A percentile compares a stretch with the other conserved stretches of the same genome.
These are phyloP conservation scores for Gasterosteus aculeatus DNA, from an alignment of 2,113 vertebrate genomes.

Conservation along the genomic window DNA sequence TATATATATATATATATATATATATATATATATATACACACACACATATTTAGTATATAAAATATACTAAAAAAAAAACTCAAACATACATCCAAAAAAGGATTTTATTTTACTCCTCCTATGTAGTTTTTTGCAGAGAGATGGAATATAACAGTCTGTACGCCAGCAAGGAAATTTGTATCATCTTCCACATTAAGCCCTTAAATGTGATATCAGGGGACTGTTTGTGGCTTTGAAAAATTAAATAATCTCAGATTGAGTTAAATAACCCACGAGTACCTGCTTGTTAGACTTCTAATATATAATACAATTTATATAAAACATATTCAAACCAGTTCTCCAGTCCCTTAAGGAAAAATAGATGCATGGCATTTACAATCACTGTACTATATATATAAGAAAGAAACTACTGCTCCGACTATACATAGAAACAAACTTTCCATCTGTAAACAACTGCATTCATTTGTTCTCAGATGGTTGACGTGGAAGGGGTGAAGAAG, in stretches of 20 bases:
- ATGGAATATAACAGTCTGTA: not conserved
- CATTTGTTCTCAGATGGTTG: conserved; percentile 85
- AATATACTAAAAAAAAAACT: no score
- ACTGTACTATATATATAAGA: not conserved
- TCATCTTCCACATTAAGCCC: not conserved
- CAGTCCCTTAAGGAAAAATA: not conserved
- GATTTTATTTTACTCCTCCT: no score
- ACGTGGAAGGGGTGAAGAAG: conserved; percentile 87
- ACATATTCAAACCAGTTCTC: not conserved
- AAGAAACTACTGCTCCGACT: not conserved
- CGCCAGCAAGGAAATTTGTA: not conserved
- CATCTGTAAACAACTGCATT: not conserved
- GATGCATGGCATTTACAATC: not conserved
- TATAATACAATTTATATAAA: no score
- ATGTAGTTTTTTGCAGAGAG: not conserved
- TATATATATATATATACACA: no score
- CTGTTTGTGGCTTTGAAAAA: not conserved
- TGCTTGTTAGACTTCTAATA: not conserved
- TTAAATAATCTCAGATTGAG: not conserved
- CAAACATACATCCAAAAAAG: no score
- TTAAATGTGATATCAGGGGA: not conserved
- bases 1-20: no score
- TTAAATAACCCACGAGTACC: not conserved
- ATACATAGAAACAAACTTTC: not conserved
- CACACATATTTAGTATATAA: no score